Evolutionary conservation across 2,888 invertebrate species (phyloP).

Genomic region (Ashinkailepas kermadecensis): DNA sequence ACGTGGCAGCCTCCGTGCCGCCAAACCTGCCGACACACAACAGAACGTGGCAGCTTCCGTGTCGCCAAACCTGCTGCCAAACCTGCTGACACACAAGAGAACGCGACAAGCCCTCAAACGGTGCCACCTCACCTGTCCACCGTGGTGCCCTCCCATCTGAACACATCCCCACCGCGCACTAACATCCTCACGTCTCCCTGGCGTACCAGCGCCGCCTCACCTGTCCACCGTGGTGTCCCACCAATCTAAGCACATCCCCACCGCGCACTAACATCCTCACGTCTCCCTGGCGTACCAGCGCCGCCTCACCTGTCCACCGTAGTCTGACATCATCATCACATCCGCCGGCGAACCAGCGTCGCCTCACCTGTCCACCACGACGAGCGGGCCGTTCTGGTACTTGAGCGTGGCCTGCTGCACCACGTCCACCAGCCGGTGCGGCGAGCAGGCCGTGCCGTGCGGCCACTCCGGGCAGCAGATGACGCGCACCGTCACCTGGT

Average conservation of each 20-base stretch:
- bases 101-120: slow-evolving; percentile 38
- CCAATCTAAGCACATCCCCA: too few species aligned
- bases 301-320: too few species aligned
- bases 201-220: too few species aligned
- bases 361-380: slow-evolving; percentile 79
- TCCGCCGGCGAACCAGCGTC: not conserved
- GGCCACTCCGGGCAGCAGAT: slow-evolving; percentile 81
- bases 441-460: slow-evolving; percentile 50
- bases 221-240: too few species aligned
- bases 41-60: too few species aligned
- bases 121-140: too few species aligned
- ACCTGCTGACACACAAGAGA: slow-evolving; percentile 39
- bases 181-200: too few species aligned
- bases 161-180: too few species aligned
- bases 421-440: slow-evolving; percentile 61
- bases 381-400: slow-evolving; percentile 82
- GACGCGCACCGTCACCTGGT: slow-evolving; percentile 82
- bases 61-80: too few species aligned
- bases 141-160: too few species aligned
- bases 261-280: too few species aligned
- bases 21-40: slow-evolving; percentile 37
- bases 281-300: too few species aligned
- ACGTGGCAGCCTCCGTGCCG: slow-evolving; percentile 44
- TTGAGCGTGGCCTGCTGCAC: slow-evolving; percentile 75
- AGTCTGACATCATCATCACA: not conserved